Evolutionary conservation across 2,113 vertebrate species (phyloP).

Genomic region (Hiodon tergisus): DNA sequence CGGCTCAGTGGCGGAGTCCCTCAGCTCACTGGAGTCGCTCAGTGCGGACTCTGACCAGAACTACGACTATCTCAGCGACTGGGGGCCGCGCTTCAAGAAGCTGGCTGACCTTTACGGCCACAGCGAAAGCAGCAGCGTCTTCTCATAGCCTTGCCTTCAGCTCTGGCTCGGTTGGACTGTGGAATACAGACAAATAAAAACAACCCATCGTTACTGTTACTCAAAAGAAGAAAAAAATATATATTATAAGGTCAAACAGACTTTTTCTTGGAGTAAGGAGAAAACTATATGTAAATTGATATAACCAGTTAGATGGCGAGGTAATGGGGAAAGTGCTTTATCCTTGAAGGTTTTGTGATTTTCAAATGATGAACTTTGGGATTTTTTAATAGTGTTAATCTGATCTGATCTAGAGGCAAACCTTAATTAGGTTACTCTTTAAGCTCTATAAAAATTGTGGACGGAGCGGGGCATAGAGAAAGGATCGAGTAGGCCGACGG

Average conservation of each 20-base stretch:
- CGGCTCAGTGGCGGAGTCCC: conserved; percentile 71
- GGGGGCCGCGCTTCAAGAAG: conserved; percentile 84
- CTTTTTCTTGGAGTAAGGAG: not conserved
- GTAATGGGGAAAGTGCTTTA: conserved; percentile 4
- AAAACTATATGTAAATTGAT: not conserved
- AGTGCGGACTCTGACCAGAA: conserved; percentile 84
- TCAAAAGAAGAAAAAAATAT: not conserved
- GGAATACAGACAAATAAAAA: conserved; percentile 6
- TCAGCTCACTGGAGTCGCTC: conserved; percentile 80
- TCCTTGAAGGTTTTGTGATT: conserved; percentile 13
- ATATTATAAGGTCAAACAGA: not conserved
- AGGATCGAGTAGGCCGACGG: too few relatives aligned
- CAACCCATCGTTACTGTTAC: too few relatives aligned
- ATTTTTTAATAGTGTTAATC: not conserved
- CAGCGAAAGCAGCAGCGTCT: conserved; percentile 57
- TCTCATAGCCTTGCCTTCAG: conserved; percentile 63
- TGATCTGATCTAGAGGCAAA: not conserved
- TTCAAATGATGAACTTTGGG: conserved; percentile 9
- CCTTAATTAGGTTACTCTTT: not conserved
- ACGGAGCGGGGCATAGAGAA: too few relatives aligned
- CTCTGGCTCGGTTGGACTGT: conserved; percentile 27
- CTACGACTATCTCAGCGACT: conserved; percentile 82
- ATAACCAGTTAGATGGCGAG: conserved; percentile 21
- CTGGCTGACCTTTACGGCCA: conserved; percentile 83
- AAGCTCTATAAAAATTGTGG: too few relatives aligned